Conservation (phyloP, 92 coral and sea anemone species). For the Epizoanthus rinbou region DNA sequence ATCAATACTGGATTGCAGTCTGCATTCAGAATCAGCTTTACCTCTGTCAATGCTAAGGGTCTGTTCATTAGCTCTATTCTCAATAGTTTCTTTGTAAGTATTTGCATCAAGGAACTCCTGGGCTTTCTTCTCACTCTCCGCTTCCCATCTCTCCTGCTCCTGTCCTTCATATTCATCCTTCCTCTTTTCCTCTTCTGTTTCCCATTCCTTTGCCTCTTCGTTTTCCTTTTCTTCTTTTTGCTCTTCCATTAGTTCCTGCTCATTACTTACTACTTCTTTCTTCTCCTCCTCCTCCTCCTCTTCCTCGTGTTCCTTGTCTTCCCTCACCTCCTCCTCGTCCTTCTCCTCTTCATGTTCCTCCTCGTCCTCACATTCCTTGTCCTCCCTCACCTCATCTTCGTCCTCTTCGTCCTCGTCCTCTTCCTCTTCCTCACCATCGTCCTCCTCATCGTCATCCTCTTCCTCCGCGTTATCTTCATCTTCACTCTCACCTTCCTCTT, state of each 20-base stretch:
- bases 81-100: background rate
- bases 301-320: constrained; percentile 11
- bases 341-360: constrained; percentile 45
- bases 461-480: constrained; percentile 51
- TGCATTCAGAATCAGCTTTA: background rate
- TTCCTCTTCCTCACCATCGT: constrained; percentile 46
- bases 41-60: background rate
- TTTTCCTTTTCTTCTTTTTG: constrained; percentile 10
- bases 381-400: background rate
- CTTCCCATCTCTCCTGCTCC: constrained; percentile 19
- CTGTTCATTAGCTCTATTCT: background rate
- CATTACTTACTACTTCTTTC: constrained; percentile 43
- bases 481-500: constrained; percentile 43
- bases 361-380: constrained; percentile 35
- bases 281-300: too few species aligned
- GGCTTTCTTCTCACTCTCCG: background rate
- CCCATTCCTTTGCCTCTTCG: background rate
- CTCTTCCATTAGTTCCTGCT: constrained; percentile 37
- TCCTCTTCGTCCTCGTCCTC: constrained; percentile 55
- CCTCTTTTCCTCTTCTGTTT: constrained; percentile 22
- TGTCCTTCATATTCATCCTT: constrained; percentile 29
- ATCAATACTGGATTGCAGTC: background rate
- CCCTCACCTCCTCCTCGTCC: constrained; percentile 6
- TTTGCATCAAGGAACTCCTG: constrained; percentile 10
- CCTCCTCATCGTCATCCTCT: constrained; percentile 51